Base-by-base conservation (phyloP, 2,113 vertebrate species). In the Upupa epops region DNA sequence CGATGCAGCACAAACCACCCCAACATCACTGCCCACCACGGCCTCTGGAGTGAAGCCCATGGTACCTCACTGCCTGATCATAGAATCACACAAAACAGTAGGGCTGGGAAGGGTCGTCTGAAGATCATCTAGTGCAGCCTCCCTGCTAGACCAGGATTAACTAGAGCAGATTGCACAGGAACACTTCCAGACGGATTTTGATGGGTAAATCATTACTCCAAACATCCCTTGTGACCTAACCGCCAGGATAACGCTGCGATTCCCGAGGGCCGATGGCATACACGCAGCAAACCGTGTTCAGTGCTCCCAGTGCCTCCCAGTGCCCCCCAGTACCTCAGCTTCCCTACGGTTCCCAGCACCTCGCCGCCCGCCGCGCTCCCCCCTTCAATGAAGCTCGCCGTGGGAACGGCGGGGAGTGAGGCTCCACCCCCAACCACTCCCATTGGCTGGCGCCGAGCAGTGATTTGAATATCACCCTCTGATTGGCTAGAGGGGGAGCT, bases 301-400 rank as follows among this genome's bases (percentile, higher is more conserved):
- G 22, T 2, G 19, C 51, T 36, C 81, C 88, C 89, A 48, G 51
- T 15, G 3, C 55, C 59, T 36, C 93, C 91, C 91, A 13, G 54
- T 60, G 40, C 2, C 7, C 40, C 82, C 68, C 94, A 34, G 90
- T 90, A 90, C 94, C 95, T 94, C 66, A 1, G 37, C 3, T 51
- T 70, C 51, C 86, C 94, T 3, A 73, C 0, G 90, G 60, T 72
- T 95, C 83, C 88, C 88, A 22, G 75, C 83, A 7, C 68, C 34
- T 7, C 82, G 71, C 86, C 61, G 88, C 88, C 83, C 76, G 92
- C 86, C 68, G 86, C 9, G 32, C 72, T 91, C 59, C 90, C 86
- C 83, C 20, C 5, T 3, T 54, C 79, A 93, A 76, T 80, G 72
- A 32, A 80, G n/a, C 51, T 8, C 16, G 6, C 64, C 86, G 92